phyloP scores from a whole-genome alignment of 2,797 vertebrate species.

The Choloepus didactylus region DNA sequence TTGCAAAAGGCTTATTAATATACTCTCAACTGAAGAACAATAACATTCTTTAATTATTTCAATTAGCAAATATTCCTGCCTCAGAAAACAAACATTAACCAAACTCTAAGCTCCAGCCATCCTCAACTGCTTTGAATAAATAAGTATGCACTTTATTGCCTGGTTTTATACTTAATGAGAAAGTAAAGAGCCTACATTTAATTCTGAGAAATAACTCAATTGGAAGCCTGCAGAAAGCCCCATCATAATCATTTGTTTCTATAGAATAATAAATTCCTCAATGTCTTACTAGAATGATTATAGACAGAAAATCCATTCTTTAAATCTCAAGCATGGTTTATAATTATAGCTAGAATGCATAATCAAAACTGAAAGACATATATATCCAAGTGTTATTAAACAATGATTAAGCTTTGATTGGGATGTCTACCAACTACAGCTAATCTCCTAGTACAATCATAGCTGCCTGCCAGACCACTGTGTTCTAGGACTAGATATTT shows the following conservation, averaged over 20 bases:
- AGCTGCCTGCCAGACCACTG: slow-evolving; percentile 56
- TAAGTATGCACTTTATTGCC: neutral
- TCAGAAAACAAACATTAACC: slow-evolving; percentile 65
- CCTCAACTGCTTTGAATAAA: slow-evolving; percentile 56
- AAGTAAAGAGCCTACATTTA: slow-evolving; percentile 57
- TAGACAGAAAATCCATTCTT: slow-evolving; percentile 68
- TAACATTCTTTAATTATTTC: slow-evolving; percentile 55
- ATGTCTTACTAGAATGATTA: slow-evolving; percentile 54
- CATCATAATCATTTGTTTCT: slow-evolving; percentile 56
- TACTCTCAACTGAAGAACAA: slow-evolving; percentile 27
- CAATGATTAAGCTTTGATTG: slow-evolving; percentile 69
- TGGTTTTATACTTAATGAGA: slow-evolving; percentile 56
- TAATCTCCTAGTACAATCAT: slow-evolving; percentile 60
- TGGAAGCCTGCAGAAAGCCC: slow-evolving; percentile 52
- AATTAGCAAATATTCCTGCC: slow-evolving; percentile 43
- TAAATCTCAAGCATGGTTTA: neutral
- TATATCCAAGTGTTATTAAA: slow-evolving; percentile 72
- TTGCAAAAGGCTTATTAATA: slow-evolving; percentile 47
- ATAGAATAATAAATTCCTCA: slow-evolving; percentile 33
- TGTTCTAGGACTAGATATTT: slow-evolving; percentile 68
- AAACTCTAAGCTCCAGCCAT: slow-evolving; percentile 25
- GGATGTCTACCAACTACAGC: slow-evolving; percentile 32
- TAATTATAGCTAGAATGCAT: slow-evolving; percentile 33
- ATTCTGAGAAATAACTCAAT: slow-evolving; percentile 69
- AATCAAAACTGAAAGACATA: slow-evolving; percentile 73